These are phyloP conservation scores for Phataginus tricuspis DNA, from an alignment of 2,797 vertebrate genomes.

Conservation along the genomic window DNA sequence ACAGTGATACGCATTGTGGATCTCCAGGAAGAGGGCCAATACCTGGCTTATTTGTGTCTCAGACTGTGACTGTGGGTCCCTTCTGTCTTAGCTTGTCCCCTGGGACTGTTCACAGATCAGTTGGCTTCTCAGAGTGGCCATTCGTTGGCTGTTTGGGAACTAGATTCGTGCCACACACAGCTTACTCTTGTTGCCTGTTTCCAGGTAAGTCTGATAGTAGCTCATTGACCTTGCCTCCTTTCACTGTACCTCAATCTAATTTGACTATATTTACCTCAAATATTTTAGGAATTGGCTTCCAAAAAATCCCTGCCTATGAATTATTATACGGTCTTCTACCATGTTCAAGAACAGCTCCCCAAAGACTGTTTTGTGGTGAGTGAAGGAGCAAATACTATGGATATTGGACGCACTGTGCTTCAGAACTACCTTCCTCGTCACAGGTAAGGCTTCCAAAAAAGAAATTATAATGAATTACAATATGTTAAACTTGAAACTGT, in stretches of 20 bases:
- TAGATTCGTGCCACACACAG: neutral
- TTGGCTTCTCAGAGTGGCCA: neutral
- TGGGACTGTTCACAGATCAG: neutral
- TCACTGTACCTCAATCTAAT: neutral
- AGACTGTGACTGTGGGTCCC: neutral
- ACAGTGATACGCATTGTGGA: neutral
- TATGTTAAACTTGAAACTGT: neutral
- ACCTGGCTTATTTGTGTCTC: neutral
- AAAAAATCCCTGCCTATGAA: slow-evolving; percentile 92
- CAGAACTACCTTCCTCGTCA: slow-evolving; percentile 93
- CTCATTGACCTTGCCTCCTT: neutral
- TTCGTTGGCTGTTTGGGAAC: neutral
- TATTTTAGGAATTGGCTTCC: slow-evolving; percentile 87
- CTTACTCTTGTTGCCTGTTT: neutral
- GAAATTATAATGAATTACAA: neutral
- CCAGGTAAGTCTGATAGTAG: neutral
- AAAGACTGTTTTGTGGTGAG: slow-evolving; percentile 94
- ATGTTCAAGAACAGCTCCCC: slow-evolving; percentile 92
- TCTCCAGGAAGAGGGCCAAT: neutral
- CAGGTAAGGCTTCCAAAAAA: slow-evolving; percentile 86
- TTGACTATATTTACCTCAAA: neutral
- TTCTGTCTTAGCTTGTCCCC: neutral
- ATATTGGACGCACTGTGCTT: slow-evolving; percentile 97
- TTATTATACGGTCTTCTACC: slow-evolving; percentile 96
- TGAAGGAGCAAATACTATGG: slow-evolving; percentile 99